Conservation (phyloP, 2,797 vertebrate species). For the Vireo griseus region DNA sequence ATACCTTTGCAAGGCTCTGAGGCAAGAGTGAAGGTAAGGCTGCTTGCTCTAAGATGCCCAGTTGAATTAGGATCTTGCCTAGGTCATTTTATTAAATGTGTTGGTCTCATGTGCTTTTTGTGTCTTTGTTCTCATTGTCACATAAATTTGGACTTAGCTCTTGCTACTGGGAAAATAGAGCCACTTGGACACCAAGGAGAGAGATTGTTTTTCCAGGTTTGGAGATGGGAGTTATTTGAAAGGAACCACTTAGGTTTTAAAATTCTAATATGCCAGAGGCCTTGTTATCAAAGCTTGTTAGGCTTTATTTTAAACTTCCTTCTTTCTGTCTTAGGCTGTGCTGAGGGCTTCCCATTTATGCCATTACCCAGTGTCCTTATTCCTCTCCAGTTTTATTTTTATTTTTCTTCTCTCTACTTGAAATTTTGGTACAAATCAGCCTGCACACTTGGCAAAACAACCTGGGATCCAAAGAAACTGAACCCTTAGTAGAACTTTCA, state of each 20-base stretch:
- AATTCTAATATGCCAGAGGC: not conserved
- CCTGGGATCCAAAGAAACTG: not conserved
- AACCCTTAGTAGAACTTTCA: not conserved
- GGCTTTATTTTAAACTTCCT: not conserved
- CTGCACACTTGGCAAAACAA: not conserved
- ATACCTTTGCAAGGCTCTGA: not conserved
- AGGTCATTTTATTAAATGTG: not conserved
- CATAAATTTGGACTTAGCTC: not conserved
- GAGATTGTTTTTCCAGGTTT: not conserved
- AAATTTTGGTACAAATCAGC: not conserved
- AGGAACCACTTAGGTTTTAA: not conserved
- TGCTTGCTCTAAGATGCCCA: not conserved
- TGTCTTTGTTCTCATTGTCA: not conserved
- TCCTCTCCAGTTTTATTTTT: not conserved
- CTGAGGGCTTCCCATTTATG: not conserved
- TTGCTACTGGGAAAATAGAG: not conserved
- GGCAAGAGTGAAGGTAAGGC: not conserved
- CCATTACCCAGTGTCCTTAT: not conserved
- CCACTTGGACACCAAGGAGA: not conserved
- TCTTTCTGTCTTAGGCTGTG: not conserved
- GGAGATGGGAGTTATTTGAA: not conserved
- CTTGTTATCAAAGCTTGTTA: not conserved
- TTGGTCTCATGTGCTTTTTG: not conserved
- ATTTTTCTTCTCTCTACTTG: not conserved
- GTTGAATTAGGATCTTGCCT: not conserved